Evolutionary conservation across 2,113 vertebrate genomes (phyloP).

Genomic region (Hippocampus abdominalis): DNA sequence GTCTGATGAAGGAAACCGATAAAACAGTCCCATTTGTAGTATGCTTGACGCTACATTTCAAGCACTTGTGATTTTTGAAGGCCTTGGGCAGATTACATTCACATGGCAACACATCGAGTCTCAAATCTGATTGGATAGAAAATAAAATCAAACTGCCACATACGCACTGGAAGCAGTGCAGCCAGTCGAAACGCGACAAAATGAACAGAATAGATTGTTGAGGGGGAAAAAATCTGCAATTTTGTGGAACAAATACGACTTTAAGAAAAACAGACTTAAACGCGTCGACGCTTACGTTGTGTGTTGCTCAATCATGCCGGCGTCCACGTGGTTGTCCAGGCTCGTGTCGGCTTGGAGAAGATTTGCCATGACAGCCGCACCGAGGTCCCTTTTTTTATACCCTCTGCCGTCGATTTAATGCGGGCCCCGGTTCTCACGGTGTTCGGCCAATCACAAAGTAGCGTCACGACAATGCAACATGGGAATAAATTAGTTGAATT

Average conservation of each 20-base stretch:
- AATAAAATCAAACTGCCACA: no score
- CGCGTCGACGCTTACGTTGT: constrained; percentile 51
- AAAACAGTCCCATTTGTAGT: no score
- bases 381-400: constrained; percentile 52
- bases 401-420: constrained; percentile 50
- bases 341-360: constrained; percentile 1
- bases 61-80: no score
- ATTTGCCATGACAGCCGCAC: neutral
- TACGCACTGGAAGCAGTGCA: no score
- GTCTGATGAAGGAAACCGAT: no score
- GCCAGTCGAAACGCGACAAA: no score
- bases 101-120: no score
- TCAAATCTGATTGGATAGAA: no score
- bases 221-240: neutral
- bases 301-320: constrained; percentile 67
- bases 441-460: constrained; percentile 66
- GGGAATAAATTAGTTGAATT: constrained; percentile 63
- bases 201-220: neutral
- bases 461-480: constrained; percentile 54
- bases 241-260: neutral
- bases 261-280: neutral
- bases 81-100: no score
- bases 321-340: constrained; percentile 28
- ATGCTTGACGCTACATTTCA: no score
- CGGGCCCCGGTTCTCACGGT: constrained; percentile 67